A percentile compares a stretch with the other conserved stretches of the same genome.
phyloP scores from a whole-genome alignment of 2,113 vertebrate genomes.

The Leptobrachium leishanense region DNA sequence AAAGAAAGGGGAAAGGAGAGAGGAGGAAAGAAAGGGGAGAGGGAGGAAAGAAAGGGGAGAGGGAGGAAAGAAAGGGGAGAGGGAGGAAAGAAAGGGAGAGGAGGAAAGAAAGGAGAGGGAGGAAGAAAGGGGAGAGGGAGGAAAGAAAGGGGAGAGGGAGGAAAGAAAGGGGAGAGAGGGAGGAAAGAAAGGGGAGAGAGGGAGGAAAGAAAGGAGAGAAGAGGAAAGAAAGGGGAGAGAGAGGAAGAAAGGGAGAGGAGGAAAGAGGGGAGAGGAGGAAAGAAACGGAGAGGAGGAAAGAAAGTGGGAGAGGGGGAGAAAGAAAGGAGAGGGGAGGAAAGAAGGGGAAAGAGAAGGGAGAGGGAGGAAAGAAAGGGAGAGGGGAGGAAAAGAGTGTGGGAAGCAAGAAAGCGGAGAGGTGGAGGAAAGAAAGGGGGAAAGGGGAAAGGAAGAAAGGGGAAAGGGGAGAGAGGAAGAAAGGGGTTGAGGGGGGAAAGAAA shows the following conservation, averaged over 20 bases:
- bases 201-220: conserved; percentile 50
- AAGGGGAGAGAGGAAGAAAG: too few species aligned
- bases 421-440: too few species aligned
- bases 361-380: not conserved
- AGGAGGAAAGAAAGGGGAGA: too few species aligned
- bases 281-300: not conserved
- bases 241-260: conserved; percentile 23
- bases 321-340: too few species aligned
- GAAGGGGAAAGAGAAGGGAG: too few species aligned
- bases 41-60: not conserved
- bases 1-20: not conserved
- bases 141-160: conserved; percentile 66
- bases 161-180: conserved; percentile 34
- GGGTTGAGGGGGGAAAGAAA: not conserved
- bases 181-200: not conserved
- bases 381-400: conserved; percentile 32
- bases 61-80: conserved; percentile 61
- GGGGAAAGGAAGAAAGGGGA: too few species aligned
- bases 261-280: too few species aligned
- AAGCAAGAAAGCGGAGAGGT: too few species aligned
- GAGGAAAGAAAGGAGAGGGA: not conserved
- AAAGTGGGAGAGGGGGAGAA: not conserved
- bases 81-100: conserved; percentile 45
- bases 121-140: not conserved
- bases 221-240: conserved; percentile 52